Base-by-base conservation (phyloP, 2,113 vertebrate species). In the Marmota monax region DNA sequence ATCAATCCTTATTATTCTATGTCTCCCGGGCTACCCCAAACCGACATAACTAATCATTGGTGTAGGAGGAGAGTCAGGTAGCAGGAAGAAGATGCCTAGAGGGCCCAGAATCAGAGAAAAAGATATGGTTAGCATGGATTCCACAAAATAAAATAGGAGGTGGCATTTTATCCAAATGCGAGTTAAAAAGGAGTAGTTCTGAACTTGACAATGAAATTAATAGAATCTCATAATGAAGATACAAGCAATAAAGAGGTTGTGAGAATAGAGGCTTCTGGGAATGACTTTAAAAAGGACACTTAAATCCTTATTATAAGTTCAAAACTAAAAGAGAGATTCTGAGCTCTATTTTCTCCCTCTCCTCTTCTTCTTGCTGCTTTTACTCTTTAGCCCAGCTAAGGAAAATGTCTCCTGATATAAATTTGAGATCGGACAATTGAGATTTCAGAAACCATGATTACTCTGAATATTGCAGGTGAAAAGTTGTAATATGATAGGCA, bases 181-280 rank as follows among this genome's bases (percentile, higher is more conserved):
- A 92, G 74, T 84, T 78, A 73, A 39, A 63, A 45, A 88, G 48
- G 63, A 86, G 56, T 27, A 37, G 23, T 53, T 53, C 32, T 92
- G 63, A 82, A 76, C 87, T 84, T 85, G 74, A 83, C 69, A 74
- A 42, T 86, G 27, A 17, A 84, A 58, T 94, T 92, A 80, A 80
- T 82, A 94, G 85, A 74, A 23, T 58, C 11, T 72, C n/a, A 63
- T 76, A 87, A 42, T n/a, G 29, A 77, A 70, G 32, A 61, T n/a
- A 80, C n/a, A 74, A 79, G 13, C 12, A 83, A 65, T 42, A 69
- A 86, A 63, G 23, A 89, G 42, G 63, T 74, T 56, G 39, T 18
- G 48, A 51, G 11, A 89, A 11, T 13, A 92, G 82, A 92, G 65
- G 53, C 51, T 97, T 78, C 82, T 92, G 87, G 85, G 48, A 78